Evolutionary conservation across 1,140 invertebrate genomes (phyloP), one percentile per base, ranked within the genome.

Genomic region (Psix sp.): DNA sequence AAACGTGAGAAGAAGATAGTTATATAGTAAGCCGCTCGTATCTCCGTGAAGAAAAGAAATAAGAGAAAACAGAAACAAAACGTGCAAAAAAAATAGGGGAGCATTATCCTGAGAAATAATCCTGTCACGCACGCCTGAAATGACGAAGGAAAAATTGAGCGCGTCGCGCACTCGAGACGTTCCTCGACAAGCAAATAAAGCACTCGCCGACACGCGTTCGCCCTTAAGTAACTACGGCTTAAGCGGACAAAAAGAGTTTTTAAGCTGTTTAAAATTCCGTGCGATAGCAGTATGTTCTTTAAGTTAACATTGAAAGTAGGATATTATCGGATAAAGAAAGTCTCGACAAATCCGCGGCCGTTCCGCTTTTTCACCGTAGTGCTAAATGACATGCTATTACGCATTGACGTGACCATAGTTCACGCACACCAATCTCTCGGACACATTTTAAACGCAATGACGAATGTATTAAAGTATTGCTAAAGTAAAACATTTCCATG

Each of bases 241-340:
- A 74, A 57, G 39, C 26, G 38, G 57, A n/a, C 26, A 48, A 52
- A 65, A 60, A 57, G 52, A 72, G 35, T 42, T 72, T 76, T 74
- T 73, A 73, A 71, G 68, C 65, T 77, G 74, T 67, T 79, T 76
- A 76, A 79, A 79, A 77, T 79, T 77, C 77, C 45, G 39, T 20
- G 51, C 66, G 68, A 74, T 68, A 39, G 66, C 46, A 46, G 45
- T 43, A 74, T 77, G 42, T 45, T 46, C 42, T 43, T 54, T 46
- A 57, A 63, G 42, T 57, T 66, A 56, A 77, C 70, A 65, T 49
- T 66, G 54, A 59, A 66, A 56, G 62, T 66, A 43, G 48, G 52
- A 48, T 66, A 66, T 60, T 48, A 56, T 24, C 20, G 56, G 46
- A 48, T 66, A 38, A 66, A 60, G 48, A 49, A 60, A 73, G 62